These are phyloP conservation scores for Chionis minor DNA, from an alignment of 2,113 vertebrate genomes.

Conservation along the genomic window DNA sequence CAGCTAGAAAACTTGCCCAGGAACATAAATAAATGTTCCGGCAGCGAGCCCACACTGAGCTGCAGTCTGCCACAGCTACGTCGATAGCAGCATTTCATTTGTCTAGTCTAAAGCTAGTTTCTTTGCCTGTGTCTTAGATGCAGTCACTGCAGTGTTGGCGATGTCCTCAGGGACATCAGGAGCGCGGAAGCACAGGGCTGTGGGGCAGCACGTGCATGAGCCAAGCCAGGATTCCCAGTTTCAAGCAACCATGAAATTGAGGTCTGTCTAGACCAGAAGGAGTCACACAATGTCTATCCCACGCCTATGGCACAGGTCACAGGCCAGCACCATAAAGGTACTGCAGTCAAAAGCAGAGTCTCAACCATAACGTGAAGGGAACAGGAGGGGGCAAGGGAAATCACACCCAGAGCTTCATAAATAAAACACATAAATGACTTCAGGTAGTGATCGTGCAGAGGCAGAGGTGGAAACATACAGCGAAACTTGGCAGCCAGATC, in stretches of 20 bases:
- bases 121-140: not conserved
- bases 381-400: not conserved
- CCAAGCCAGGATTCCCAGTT: not conserved
- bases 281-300: not conserved
- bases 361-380: not conserved
- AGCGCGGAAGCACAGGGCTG: not conserved
- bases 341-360: not conserved
- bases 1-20: not conserved
- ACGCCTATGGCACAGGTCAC: not conserved
- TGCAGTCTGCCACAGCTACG: constrained; percentile 2
- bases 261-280: not conserved
- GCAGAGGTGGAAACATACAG: not conserved
- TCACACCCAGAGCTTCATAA: not conserved
- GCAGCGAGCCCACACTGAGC: not conserved
- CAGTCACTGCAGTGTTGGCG: not conserved
- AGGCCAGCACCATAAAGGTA: not conserved
- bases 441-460: not conserved
- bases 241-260: not conserved
- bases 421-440: not conserved
- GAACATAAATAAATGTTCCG: not conserved
- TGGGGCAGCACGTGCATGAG: not conserved
- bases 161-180: not conserved
- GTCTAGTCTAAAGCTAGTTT: not conserved
- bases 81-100: not conserved
- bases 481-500: not conserved